Conservation (phyloP, 2,797 vertebrate genomes). For the Coluber constrictor region DNA sequence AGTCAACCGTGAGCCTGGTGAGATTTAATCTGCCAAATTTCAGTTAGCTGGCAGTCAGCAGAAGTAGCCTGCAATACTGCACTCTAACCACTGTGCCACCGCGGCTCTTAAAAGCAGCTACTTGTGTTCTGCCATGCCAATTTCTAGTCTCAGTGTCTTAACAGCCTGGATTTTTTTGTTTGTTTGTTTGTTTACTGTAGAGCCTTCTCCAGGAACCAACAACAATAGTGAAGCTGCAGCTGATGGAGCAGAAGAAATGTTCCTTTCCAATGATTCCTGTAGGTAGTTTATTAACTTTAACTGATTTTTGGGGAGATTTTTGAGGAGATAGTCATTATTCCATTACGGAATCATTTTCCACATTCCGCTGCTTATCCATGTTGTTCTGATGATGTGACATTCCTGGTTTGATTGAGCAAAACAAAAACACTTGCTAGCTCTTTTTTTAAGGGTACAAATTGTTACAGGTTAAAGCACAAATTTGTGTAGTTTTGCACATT, state of each 20-base stretch:
- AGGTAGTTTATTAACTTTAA: background rate
- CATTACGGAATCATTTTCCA: background rate
- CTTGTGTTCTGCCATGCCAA: background rate
- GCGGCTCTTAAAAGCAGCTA: background rate
- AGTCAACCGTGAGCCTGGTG: no score
- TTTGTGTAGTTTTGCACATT: background rate
- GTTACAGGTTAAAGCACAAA: background rate
- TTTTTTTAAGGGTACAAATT: background rate
- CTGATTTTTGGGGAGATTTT: background rate
- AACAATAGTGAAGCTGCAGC: background rate
- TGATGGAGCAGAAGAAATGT: background rate
- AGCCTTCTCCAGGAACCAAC: background rate
- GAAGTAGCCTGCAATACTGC: no score
- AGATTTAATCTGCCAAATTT: no score
- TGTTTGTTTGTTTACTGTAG: background rate
- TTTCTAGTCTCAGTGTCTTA: background rate
- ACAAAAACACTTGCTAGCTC: background rate
- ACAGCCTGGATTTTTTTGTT: background rate
- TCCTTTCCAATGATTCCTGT: background rate
- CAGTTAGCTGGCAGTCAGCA: no score
- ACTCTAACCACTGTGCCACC: no score
- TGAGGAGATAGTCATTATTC: background rate
- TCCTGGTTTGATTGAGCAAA: background rate
- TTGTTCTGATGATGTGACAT: background rate
- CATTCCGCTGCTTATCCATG: background rate